Evolutionary conservation across 2,888 invertebrate genomes (phyloP).

Genomic region (Disparrhopalites patrizii): DNA sequence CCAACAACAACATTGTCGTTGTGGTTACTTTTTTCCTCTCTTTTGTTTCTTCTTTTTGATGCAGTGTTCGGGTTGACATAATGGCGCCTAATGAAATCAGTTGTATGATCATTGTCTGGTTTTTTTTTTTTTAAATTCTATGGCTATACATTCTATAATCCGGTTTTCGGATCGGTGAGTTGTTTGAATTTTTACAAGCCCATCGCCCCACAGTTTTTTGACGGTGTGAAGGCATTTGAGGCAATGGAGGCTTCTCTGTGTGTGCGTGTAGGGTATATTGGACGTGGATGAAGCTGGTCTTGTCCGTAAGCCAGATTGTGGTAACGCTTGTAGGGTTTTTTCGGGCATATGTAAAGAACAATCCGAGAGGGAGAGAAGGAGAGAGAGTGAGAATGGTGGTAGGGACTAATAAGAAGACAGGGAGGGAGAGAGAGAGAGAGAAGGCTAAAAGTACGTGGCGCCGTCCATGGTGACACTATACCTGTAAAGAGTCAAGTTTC

Average conservation of each 20-base stretch:
- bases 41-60: too few species aligned
- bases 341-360: too few species aligned
- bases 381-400: too few species aligned
- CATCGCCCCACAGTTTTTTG: neutral
- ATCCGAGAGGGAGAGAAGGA: neutral
- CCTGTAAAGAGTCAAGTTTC: conserved; percentile 47
- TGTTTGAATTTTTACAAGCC: conserved; percentile 26
- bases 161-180: conserved; percentile 45
- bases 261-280: neutral
- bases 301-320: too few species aligned
- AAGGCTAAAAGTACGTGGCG: conserved; percentile 33
- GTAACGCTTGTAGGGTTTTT: too few species aligned
- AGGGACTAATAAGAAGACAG: too few species aligned
- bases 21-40: conserved; percentile 25
- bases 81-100: conserved; percentile 49
- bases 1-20: conserved; percentile 26
- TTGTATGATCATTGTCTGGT: conserved; percentile 44
- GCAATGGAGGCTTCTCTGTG: neutral
- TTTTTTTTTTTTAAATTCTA: conserved; percentile 13
- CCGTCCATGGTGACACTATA: conserved; percentile 37
- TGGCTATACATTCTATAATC: conserved; percentile 39
- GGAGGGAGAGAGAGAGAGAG: conserved; percentile 7
- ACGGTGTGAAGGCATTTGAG: neutral
- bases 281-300: too few species aligned
- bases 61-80: conserved; percentile 43